Evolutionary conservation across 2,888 invertebrate genomes (phyloP).

Genomic region (Drosophila suboccidentalis): DNA sequence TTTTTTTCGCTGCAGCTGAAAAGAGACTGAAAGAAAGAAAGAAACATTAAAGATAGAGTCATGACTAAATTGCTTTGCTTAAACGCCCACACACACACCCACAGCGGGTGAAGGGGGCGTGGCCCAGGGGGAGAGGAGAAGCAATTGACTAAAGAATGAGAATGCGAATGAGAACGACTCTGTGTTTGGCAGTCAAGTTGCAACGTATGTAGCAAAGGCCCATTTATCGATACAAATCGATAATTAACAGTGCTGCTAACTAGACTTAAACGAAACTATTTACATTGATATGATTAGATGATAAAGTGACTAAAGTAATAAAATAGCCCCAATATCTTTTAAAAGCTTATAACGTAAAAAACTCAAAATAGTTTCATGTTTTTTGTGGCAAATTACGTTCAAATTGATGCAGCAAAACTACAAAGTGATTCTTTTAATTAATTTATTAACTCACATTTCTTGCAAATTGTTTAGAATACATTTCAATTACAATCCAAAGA

Average conservation of each 20-base stretch:
- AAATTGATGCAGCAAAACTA: not conserved
- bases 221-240: slow-evolving; percentile 18
- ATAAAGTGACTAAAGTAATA: not conserved
- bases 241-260: slow-evolving; percentile 1
- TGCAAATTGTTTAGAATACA: not conserved
- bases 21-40: slow-evolving; percentile 19
- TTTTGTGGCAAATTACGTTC: not conserved
- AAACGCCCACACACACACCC: slow-evolving; percentile 25
- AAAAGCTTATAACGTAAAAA: not conserved
- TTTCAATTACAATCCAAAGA: not conserved
- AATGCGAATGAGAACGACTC: not conserved
- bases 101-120: not conserved
- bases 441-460: not conserved
- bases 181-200: not conserved
- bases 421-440: not conserved
- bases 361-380: too few species aligned
- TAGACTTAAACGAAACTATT: not conserved
- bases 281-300: not conserved
- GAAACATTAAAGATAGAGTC: slow-evolving; percentile 20
- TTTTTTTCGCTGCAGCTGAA: slow-evolving; percentile 16
- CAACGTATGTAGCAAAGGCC: not conserved
- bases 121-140: not conserved
- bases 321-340: not conserved
- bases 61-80: slow-evolving; percentile 28
- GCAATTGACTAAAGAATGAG: not conserved